phyloP scores from a whole-genome alignment of 2,113 vertebrate species.

The Alaudala cheleensis region DNA sequence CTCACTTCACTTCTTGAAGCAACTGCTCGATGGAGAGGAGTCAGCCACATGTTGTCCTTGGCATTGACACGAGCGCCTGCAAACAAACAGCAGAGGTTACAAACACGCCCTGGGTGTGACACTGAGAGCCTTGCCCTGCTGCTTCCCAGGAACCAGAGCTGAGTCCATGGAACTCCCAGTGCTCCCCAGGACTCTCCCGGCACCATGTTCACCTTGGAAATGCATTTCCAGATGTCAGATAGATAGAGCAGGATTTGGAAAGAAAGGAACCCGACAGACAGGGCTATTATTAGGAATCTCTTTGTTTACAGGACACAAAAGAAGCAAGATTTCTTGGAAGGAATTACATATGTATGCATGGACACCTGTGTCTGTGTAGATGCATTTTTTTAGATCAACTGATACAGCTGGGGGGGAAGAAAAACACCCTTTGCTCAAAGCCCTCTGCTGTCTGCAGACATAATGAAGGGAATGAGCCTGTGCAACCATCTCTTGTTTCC shows the following conservation, averaged over 20 bases:
- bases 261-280: background rate
- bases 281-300: background rate
- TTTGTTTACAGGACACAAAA: background rate
- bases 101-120: background rate
- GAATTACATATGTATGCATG: background rate
- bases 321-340: background rate
- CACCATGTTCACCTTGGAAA: background rate
- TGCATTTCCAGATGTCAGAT: background rate
- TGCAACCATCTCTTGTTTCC: background rate
- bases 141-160: background rate
- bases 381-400: background rate
- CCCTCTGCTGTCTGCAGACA: background rate
- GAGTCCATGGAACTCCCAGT: background rate
- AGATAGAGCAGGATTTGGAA: rapidly evolving
- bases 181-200: background rate
- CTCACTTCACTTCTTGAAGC: constrained; percentile 94
- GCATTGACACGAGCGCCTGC: constrained; percentile 95
- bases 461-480: background rate
- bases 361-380: background rate
- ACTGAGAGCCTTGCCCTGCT: background rate
- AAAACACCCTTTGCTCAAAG: background rate
- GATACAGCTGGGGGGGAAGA: background rate
- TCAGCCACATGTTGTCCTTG: constrained; percentile 99
- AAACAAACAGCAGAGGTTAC: constrained; percentile 62
- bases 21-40: constrained; percentile 93